Conservation (phyloP, 1,140 invertebrate genomes). For the Cydia fagiglandana region DNA sequence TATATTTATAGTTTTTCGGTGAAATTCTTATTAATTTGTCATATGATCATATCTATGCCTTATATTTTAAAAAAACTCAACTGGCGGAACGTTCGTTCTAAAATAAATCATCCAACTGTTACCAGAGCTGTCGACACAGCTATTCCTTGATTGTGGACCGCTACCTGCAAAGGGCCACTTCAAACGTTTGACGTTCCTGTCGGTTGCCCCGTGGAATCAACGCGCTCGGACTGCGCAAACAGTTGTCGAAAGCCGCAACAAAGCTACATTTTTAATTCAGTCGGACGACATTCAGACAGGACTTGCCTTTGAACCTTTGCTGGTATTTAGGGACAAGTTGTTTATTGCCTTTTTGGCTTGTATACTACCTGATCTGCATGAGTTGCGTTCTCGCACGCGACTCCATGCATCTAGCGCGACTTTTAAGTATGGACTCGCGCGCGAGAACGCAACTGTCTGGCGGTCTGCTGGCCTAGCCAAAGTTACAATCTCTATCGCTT, state of each 20-base stretch:
- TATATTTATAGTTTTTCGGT: too few species aligned
- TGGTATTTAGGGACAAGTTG: too few species aligned
- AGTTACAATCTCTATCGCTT: too few species aligned
- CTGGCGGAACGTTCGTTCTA: not conserved
- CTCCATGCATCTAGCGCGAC: too few species aligned
- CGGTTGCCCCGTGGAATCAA: not conserved
- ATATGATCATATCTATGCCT: too few species aligned
- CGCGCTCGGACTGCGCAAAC: constrained; percentile 15
- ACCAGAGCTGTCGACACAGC: not conserved
- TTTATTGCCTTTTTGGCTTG: too few species aligned
- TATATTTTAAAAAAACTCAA: not conserved
- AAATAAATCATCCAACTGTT: not conserved
- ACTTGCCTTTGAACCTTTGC: not conserved
- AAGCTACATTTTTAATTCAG: constrained; percentile 21
- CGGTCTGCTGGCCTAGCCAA: too few species aligned
- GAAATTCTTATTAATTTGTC: too few species aligned
- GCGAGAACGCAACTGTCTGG: too few species aligned
- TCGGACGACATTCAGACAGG: not conserved
- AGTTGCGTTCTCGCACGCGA: too few species aligned
- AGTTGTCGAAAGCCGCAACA: not conserved
- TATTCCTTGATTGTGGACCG: constrained; percentile 5
- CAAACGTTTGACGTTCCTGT: not conserved
- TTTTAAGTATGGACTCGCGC: too few species aligned
- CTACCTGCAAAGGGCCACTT: not conserved
- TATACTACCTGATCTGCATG: too few species aligned